These are phyloP conservation scores for Hypomecis atomaria DNA, from an alignment of 2,888 invertebrate genomes.

Conservation along the genomic window DNA sequence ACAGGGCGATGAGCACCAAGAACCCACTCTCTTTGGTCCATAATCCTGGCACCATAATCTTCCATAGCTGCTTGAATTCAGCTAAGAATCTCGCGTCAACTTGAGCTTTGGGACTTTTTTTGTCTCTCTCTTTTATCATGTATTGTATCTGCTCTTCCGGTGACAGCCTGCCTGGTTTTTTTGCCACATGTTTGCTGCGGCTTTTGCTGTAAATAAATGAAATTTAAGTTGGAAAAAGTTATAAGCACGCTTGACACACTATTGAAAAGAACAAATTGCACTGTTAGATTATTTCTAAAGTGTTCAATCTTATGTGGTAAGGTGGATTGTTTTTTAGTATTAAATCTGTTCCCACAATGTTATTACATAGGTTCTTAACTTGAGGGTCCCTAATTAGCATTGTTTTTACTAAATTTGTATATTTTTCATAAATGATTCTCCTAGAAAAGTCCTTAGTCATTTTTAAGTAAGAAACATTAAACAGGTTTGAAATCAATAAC, in stretches of 20 bases:
- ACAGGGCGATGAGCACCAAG: constrained; percentile 89
- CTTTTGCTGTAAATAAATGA: constrained; percentile 45
- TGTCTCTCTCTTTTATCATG: constrained; percentile 89
- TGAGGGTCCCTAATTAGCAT: too few species aligned
- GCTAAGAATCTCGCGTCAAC: constrained; percentile 90
- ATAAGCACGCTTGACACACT: not conserved
- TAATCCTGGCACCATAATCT: constrained; percentile 91
- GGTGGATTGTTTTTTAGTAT: too few species aligned
- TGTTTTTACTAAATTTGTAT: too few species aligned
- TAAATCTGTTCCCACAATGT: too few species aligned
- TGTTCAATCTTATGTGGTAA: too few species aligned
- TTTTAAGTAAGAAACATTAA: too few species aligned
- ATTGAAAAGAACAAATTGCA: too few species aligned
- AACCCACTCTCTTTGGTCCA: constrained; percentile 91
- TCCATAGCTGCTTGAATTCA: constrained; percentile 88
- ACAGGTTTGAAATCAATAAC: too few species aligned
- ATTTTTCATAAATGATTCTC: too few species aligned
- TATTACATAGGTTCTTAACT: too few species aligned
- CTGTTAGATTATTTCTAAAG: too few species aligned
- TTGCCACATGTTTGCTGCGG: constrained; percentile 47
- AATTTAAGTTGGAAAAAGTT: not conserved
- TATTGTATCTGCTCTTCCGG: constrained; percentile 91
- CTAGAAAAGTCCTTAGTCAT: too few species aligned
- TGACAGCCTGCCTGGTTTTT: constrained; percentile 55
- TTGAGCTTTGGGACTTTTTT: constrained; percentile 87